A percentile compares a stretch with the other conserved stretches of the same genome.
Conservation (phyloP, 2,888 invertebrate genomes). For the Trichogramma dendrolimi region DNA sequence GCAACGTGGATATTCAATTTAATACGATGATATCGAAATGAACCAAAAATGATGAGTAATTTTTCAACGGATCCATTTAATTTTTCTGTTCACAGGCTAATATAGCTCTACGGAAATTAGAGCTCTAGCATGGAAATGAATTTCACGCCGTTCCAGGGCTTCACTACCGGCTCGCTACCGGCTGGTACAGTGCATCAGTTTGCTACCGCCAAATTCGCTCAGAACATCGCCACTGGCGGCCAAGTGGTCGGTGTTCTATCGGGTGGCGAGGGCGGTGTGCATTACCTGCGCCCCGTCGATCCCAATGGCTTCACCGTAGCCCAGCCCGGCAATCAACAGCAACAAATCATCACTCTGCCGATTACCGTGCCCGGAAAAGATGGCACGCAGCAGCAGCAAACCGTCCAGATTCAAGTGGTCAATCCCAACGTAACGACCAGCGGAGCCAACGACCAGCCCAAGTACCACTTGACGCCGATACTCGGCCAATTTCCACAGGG, state of each 20-base stretch:
- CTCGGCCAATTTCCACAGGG: conserved; percentile 72
- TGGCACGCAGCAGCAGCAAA: conserved; percentile 67
- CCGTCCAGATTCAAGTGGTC: conserved; percentile 74
- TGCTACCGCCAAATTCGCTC: conserved; percentile 66
- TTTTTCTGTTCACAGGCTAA: too few relatives aligned
- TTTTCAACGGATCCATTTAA: too few relatives aligned
- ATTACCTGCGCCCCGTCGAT: conserved; percentile 67
- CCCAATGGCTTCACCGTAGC: conserved; percentile 52
- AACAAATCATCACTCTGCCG: conserved; percentile 73
- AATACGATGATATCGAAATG: too few relatives aligned
- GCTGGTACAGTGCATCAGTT: conserved; percentile 61
- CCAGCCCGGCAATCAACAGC: conserved; percentile 53
- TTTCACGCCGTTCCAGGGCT: conserved; percentile 69
- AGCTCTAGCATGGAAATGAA: conserved; percentile 58
- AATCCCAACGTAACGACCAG: conserved; percentile 58
- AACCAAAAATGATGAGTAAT: too few relatives aligned
- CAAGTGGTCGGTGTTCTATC: conserved; percentile 70
- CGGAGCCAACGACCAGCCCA: conserved; percentile 58
- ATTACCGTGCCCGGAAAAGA: conserved; percentile 72
- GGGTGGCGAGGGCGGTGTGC: conserved; percentile 69
- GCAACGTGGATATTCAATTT: too few relatives aligned
- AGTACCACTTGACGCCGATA: conserved; percentile 71
- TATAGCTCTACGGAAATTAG: too few relatives aligned
- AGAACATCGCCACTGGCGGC: conserved; percentile 65
- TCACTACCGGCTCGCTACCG: conserved; percentile 60